Evolutionary conservation across 2,888 invertebrate genomes (phyloP), one percentile per base, ranked within the genome.

Genomic region (Pseudococcus viburni): DNA sequence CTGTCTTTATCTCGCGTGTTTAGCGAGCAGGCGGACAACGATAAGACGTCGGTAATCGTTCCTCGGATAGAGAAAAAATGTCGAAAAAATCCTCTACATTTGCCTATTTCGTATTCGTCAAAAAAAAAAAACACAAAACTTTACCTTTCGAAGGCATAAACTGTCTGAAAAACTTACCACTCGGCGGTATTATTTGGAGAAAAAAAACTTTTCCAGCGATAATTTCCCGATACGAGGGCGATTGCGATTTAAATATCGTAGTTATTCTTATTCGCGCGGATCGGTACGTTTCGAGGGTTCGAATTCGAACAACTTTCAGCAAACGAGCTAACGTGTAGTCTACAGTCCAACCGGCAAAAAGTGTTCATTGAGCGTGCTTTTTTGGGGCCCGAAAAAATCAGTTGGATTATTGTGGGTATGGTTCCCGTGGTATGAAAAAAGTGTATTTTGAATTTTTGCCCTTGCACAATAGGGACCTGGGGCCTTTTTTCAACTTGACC

Each of bases 21-120:
- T 26, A 26, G 26, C 26, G 26, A 33, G 26, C 26, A 73, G 12
- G 26, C 26, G 68, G 68, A 73, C 68, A 33, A 73, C 68, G 68
- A 15, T 73, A 73, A 73, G 68, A 33, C 26, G 26, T 3, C 26
- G 26, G 26, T 73, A 73, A 33, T 73, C 68, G 26, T 73, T 73
- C 15, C 11, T 73, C 26, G 15, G 68, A 11, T 5, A 6, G 19
- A 19, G 19, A 19, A 19, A 59, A 73, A 73, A 33, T 12, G 12
- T 33, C 68, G 68, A 26, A 73, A 73, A 73, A 19, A n/a, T 6
- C 5, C 19, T 59, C 11, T 19, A 59, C 19, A 59, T 59, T 9
- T 55, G 55, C n/a, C 59, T 59, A 9, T 59, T 59, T 59, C 59
- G 59, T 59, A 59, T 59, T 59, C n/a, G 59, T 59, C 59, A 19